These are phyloP conservation scores for Eremophila alpestris DNA, from an alignment of 2,797 vertebrate species.

Conservation along the genomic window DNA sequence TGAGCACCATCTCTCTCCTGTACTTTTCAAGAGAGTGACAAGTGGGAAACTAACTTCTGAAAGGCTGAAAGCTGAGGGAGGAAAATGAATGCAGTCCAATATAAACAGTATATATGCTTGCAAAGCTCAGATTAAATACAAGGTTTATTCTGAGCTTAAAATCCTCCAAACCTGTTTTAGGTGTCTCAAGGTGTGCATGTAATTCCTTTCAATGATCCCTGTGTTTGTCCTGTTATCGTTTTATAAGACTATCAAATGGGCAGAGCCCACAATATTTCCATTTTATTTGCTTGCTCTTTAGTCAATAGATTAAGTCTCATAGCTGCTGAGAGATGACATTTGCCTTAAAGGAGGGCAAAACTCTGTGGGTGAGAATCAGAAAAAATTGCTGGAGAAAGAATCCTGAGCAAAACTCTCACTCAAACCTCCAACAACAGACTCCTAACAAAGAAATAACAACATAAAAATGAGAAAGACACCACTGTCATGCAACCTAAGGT, in stretches of 20 bases:
- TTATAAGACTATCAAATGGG: neutral
- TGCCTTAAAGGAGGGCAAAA: neutral
- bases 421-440: neutral
- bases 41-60: neutral
- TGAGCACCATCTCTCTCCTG: neutral
- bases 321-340: neutral
- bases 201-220: neutral
- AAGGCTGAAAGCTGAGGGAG: neutral
- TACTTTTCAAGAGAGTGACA: neutral
- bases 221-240: neutral
- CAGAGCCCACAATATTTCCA: neutral
- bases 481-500: neutral
- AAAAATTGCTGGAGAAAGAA: slow-evolving; percentile 1
- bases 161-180: neutral
- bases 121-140: neutral
- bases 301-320: neutral
- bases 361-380: neutral
- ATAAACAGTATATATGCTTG: neutral
- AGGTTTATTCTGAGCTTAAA: neutral
- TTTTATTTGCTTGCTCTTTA: neutral
- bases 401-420: neutral
- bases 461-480: neutral
- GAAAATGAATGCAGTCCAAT: neutral
- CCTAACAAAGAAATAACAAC: neutral
- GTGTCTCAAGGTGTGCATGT: neutral